Percentiles rank a stretch among this genome's conserved stretches.
phyloP scores from a whole-genome alignment of 2,888 invertebrate species.

The Labia minor region DNA sequence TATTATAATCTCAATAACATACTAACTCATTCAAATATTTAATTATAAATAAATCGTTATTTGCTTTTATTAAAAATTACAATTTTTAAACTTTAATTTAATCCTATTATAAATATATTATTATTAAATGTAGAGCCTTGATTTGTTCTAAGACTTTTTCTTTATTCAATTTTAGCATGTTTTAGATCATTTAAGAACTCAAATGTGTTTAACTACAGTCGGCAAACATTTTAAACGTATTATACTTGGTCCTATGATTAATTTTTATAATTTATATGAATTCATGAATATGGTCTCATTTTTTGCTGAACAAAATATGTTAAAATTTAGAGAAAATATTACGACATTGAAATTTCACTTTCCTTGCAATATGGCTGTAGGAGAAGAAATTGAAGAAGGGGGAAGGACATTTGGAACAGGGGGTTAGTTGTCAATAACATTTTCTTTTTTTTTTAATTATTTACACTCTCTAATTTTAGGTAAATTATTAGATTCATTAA shows the following conservation, averaged over 20 bases:
- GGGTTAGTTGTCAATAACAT: constrained; percentile 34
- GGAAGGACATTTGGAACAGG: constrained; percentile 66
- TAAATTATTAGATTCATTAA: constrained; percentile 53
- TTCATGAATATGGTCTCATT: constrained; percentile 72
- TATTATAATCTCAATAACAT: no score
- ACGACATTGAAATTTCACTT: constrained; percentile 57
- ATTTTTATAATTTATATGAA: constrained; percentile 72
- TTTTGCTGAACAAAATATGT: constrained; percentile 48
- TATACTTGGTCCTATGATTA: constrained; percentile 59
- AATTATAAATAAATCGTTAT: no score
- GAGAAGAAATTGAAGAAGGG: constrained; percentile 47
- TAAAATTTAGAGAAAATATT: constrained; percentile 43
- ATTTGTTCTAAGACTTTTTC: no score
- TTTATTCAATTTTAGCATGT: constrained; percentile 45
- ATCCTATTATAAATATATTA: not conserved
- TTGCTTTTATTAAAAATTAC: not conserved
- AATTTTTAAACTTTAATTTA: no score
- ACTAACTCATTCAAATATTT: no score
- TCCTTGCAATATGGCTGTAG: constrained; percentile 58
- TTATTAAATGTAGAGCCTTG: no score
- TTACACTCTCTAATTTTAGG: constrained; percentile 32
- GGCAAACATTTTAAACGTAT: constrained; percentile 55
- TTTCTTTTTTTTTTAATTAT: not conserved
- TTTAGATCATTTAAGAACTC: constrained; percentile 61
- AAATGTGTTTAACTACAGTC: constrained; percentile 55